phyloP scores from a whole-genome alignment of 2,113 vertebrate genomes.

The Mesitornis unicolor region DNA sequence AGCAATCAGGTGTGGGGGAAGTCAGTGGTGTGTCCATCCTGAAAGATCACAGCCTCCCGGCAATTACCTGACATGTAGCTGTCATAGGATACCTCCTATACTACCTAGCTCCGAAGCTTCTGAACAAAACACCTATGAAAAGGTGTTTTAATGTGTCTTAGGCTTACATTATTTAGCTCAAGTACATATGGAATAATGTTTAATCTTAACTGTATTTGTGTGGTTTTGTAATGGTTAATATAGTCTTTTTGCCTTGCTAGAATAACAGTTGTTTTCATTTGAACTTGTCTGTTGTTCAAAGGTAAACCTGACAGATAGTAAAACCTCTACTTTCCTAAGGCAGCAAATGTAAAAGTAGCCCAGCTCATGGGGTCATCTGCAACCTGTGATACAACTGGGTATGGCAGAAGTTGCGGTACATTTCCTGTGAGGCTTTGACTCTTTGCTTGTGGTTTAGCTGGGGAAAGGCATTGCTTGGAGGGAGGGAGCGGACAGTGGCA shows the following conservation, averaged over 20 bases:
- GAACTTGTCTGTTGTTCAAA: not conserved
- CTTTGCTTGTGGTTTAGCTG: not conserved
- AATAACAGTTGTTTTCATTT: not conserved
- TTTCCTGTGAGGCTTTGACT: not conserved
- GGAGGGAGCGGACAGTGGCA: not conserved
- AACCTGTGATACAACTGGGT: not conserved
- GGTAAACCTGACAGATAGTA: not conserved
- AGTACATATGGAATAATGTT: not conserved
- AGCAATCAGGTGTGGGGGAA: not conserved
- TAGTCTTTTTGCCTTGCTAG: not conserved
- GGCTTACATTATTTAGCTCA: not conserved
- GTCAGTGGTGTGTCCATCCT: not conserved
- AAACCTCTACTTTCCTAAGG: not conserved
- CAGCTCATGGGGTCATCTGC: rapidly evolving
- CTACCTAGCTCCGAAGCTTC: not conserved
- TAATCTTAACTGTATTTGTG: not conserved
- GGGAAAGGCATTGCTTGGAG: not conserved
- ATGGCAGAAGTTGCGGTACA: not conserved
- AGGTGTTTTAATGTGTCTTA: not conserved
- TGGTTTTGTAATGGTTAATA: not conserved
- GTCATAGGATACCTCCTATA: not conserved
- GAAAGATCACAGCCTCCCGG: not conserved
- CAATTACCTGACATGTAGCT: not conserved
- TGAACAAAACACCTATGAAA: not conserved
- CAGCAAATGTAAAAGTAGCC: not conserved